Conservation (phyloP, 2,888 invertebrate species). For the Leptura quadrifasciata region DNA sequence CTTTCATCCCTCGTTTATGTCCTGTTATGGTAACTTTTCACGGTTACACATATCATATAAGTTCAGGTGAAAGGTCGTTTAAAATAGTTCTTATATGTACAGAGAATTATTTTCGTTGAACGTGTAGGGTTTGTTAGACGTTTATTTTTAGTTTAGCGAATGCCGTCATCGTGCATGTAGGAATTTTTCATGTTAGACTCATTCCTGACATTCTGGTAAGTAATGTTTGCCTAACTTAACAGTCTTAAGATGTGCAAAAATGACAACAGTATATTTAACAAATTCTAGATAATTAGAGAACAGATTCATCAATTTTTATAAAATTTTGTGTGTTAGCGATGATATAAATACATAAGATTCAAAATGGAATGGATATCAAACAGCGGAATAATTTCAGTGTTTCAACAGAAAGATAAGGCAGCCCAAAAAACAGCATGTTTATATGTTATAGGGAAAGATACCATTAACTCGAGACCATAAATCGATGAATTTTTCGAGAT, state of each 20-base stretch:
- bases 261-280: not conserved
- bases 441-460: no score
- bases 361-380: no score
- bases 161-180: conserved; percentile 1
- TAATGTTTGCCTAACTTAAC: conserved; percentile 24
- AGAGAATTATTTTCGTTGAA: conserved; percentile 42
- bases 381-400: no score
- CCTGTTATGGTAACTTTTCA: conserved; percentile 42
- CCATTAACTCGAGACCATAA: no score
- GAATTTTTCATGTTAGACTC: conserved; percentile 28
- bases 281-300: no score
- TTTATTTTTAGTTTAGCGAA: conserved; percentile 37
- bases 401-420: no score
- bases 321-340: no score
- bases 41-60: conserved; percentile 63
- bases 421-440: no score
- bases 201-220: conserved; percentile 3
- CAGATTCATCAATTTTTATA: no score
- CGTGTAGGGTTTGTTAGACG: conserved; percentile 54
- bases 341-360: no score
- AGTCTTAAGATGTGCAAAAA: not conserved
- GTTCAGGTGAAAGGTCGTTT: conserved; percentile 60
- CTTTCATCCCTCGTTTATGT: not conserved
- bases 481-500: no score
- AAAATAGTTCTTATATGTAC: conserved; percentile 48